Evolutionary conservation across 2,113 vertebrate genomes (phyloP), one percentile per base, ranked within the genome.

Genomic region (Corythaeola cristata): DNA sequence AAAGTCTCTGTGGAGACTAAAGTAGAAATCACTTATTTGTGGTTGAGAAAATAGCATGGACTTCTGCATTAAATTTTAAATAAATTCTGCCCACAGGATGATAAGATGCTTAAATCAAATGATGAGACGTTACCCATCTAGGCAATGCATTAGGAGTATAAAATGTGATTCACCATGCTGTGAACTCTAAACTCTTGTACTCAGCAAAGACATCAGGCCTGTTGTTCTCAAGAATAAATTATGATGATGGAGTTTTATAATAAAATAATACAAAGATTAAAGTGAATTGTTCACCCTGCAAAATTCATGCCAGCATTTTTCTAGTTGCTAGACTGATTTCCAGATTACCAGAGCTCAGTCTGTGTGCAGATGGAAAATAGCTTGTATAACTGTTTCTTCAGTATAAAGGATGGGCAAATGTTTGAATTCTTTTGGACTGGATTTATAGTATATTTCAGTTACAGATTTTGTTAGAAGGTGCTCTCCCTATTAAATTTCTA

Each of bases 31-130:
- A 63, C 92, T 92, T 93, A 71, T 78, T 86, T 92, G 93, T 0
- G 35, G 93, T 80, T 94, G 60, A 96, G 90, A 93, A 96, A 88
- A 96, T n/a, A 88, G 92, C 90, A 90, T 39, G 52, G 85, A 81
- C 72, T 92, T 89, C 32, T 93, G 49, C 89, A 95, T 97, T 96
- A 96, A 95, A 95, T 95, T 96, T 97, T 95, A 96, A 96, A 95
- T 94, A 76, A 84, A 59, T 63, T 91, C 95, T 94, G 64, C 79
- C 88, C 85, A 90, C 44, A 67, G 86, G 83, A 94, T 68, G 81
- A 60, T 93, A 83, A 93, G 50, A 93, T 49, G n/a, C 63, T 93
- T 93, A 93, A 95, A 93, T 71, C 88, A 95, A 74, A 86, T 63
- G 75, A 91, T 88, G 85, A 92, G 82, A 86, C 9, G 1, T 88